Evolutionary conservation across 2,113 vertebrate genomes (phyloP).

Genomic region (Typhlomys cinereus): DNA sequence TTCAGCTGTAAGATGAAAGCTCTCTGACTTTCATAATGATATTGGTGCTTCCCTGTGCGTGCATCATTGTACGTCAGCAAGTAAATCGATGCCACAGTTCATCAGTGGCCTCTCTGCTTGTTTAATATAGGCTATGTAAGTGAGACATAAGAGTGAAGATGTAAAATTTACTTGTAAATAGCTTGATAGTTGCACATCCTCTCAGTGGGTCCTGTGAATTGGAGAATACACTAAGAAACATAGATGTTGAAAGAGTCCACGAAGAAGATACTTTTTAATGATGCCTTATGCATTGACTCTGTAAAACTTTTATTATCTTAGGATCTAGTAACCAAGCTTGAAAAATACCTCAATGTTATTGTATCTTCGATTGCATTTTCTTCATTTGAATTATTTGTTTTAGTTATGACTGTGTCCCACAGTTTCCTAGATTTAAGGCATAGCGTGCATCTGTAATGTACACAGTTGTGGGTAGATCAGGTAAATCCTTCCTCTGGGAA

Average conservation of each 20-base stretch:
- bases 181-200: neutral
- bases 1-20: neutral
- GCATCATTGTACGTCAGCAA: neutral
- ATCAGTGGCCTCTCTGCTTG: neutral
- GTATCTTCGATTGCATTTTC: neutral
- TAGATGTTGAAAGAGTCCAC: neutral
- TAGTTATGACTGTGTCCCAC: neutral
- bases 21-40: neutral
- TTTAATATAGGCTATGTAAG: neutral
- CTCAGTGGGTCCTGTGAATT: neutral
- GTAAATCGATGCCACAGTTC: neutral
- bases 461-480: neutral
- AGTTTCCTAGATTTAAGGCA: neutral
- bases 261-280: neutral
- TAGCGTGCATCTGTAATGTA: neutral
- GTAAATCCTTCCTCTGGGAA: neutral
- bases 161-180: neutral
- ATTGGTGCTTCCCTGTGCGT: neutral
- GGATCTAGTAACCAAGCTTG: neutral
- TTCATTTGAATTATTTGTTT: neutral
- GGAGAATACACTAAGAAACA: neutral
- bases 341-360: neutral
- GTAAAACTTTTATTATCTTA: neutral
- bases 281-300: neutral
- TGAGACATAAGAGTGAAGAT: neutral